A percentile compares a stretch with the other conserved stretches of the same genome.
These are phyloP conservation scores for Pangasianodon gigas DNA, from an alignment of 2,113 vertebrate species.

Conservation along the genomic window DNA sequence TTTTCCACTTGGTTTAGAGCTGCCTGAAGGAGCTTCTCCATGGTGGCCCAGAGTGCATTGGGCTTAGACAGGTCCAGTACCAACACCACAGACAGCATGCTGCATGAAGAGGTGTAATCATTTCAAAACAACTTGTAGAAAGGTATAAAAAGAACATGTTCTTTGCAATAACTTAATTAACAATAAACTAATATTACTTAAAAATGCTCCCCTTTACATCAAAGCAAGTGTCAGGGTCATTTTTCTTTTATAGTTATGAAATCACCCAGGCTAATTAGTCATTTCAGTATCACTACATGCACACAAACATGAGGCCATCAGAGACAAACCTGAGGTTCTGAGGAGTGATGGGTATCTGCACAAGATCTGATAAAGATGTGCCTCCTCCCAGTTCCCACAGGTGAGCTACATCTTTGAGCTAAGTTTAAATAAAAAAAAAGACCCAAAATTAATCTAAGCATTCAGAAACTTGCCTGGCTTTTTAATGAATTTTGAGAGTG, in stretches of 20 bases:
- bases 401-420: constrained; percentile 93
- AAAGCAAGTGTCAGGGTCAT: neutral
- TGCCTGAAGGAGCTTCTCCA: constrained; percentile 84
- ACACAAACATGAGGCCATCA: neutral
- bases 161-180: neutral
- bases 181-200: neutral
- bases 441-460: neutral
- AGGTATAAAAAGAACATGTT: neutral
- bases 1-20: constrained; percentile 79
- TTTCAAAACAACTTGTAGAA: neutral
- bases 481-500: neutral
- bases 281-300: neutral
- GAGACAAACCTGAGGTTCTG: constrained; percentile 75
- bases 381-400: constrained; percentile 97
- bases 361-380: constrained; percentile 85
- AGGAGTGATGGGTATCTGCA: constrained; percentile 83
- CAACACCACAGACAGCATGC: constrained; percentile 84
- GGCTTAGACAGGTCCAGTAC: constrained; percentile 92
- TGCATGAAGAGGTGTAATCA: constrained; percentile 62
- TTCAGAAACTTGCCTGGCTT: neutral
- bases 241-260: neutral
- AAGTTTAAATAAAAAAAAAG: constrained; percentile 21
- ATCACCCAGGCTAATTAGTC: neutral
- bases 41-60: constrained; percentile 84
- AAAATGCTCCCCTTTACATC: neutral